Conservation (phyloP, 2,113 vertebrate genomes). For the Hippocampus comes region DNA sequence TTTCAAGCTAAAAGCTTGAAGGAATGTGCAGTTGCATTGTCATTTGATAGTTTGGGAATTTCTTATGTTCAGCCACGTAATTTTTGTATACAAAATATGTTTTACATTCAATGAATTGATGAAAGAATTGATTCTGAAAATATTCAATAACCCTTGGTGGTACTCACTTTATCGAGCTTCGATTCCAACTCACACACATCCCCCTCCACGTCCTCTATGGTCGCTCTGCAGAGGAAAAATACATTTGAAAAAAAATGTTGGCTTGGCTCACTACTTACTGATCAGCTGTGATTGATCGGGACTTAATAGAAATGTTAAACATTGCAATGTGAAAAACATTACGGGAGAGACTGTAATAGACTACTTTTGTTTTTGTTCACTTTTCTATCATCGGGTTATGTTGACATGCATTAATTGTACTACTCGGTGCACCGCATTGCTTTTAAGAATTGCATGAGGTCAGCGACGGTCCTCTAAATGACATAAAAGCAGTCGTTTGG, state of each 20-base stretch:
- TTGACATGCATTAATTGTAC: background rate
- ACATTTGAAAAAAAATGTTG: background rate
- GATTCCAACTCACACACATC: constrained; percentile 95
- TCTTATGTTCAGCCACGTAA: no score
- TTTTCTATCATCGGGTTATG: background rate
- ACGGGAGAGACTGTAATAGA: background rate
- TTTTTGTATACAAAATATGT: no score
- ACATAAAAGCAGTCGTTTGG: background rate
- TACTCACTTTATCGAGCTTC: constrained; percentile 97
- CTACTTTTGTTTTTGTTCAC: background rate
- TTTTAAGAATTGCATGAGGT: background rate
- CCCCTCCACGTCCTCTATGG: constrained; percentile 96
- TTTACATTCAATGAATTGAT: no score
- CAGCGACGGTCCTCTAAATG: background rate
- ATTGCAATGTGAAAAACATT: background rate
- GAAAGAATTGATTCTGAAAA: no score
- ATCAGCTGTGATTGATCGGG: background rate
- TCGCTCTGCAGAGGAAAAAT: constrained; percentile 76
- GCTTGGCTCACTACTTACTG: background rate
- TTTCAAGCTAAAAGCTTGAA: no score
- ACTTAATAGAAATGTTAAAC: background rate
- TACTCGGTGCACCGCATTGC: no score
- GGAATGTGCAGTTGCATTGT: no score
- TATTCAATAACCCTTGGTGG: constrained; percentile 18
- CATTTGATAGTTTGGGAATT: no score